These are phyloP conservation scores for Tridacna crocea DNA, from an alignment of 2,888 invertebrate genomes.

Conservation along the genomic window DNA sequence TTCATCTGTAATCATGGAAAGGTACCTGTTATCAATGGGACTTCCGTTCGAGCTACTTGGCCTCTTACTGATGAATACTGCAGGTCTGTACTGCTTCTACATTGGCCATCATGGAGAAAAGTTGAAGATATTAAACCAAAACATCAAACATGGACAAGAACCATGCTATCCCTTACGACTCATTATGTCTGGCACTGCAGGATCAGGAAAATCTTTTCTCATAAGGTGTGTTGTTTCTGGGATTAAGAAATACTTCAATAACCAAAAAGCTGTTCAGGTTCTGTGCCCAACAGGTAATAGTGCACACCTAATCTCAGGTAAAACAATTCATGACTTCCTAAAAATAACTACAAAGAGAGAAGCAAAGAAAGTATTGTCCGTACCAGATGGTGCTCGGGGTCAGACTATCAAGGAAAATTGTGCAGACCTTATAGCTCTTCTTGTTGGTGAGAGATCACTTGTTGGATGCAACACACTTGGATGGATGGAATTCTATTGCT, in stretches of 20 bases:
- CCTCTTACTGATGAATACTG: constrained; percentile 59
- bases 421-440: neutral
- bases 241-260: no score
- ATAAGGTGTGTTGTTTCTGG: no score
- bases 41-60: constrained; percentile 44
- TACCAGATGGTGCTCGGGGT: constrained; percentile 18
- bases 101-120: constrained; percentile 57
- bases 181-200: no score
- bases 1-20: constrained; percentile 48
- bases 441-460: no score
- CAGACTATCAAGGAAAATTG: constrained; percentile 11
- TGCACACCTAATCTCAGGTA: constrained; percentile 57
- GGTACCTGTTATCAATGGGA: constrained; percentile 48
- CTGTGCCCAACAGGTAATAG: constrained; percentile 35
- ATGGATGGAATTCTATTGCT: no score
- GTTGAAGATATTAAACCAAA: constrained; percentile 57
- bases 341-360: constrained; percentile 45
- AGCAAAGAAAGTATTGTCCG: neutral
- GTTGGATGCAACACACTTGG: no score
- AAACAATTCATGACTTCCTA: constrained; percentile 45
- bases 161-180: no score
- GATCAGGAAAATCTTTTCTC: no score
- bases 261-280: no score
- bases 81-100: constrained; percentile 44
- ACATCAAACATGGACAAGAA: constrained; percentile 32